Percentiles rank a stretch among this genome's conserved stretches.
Conservation (phyloP, 2,888 invertebrate genomes). For the Sipunculus nudus region DNA sequence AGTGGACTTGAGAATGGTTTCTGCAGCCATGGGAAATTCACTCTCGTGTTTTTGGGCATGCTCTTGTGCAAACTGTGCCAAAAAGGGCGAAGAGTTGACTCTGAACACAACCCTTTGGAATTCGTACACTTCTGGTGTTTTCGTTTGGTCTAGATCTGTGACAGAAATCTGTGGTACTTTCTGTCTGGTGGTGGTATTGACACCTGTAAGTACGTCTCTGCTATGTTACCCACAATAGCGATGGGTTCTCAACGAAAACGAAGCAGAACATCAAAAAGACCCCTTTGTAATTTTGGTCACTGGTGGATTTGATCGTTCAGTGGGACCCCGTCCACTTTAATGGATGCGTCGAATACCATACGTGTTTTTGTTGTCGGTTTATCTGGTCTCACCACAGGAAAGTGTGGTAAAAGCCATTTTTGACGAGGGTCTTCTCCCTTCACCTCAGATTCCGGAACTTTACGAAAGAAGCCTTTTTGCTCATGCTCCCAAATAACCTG, state of each 20-base stretch:
- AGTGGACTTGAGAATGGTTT: constrained; percentile 18
- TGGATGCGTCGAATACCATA: constrained; percentile 20
- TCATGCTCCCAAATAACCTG: no score
- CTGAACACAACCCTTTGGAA: constrained; percentile 20
- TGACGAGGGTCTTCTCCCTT: no score
- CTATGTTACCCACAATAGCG: constrained; percentile 29
- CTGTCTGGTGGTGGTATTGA: constrained; percentile 8
- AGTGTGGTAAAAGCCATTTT: no score
- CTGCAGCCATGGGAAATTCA: constrained; percentile 16
- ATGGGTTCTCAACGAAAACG: constrained; percentile 18
- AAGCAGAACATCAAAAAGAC: constrained; percentile 12
- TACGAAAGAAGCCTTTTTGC: no score
- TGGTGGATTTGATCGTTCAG: constrained; percentile 12
- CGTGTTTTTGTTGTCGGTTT: constrained; percentile 20
- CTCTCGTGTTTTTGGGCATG: constrained; percentile 10
- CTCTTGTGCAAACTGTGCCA: constrained; percentile 16
- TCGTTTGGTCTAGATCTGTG: constrained; percentile 8
- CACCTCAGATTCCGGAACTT: no score
- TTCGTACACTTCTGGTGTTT: constrained; percentile 12
- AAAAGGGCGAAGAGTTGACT: constrained; percentile 11
- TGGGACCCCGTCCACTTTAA: constrained; percentile 10
- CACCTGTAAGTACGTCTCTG: constrained; percentile 26
- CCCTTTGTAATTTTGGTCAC: constrained; percentile 19
- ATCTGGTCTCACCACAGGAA: constrained; percentile 15
- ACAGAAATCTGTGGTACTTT: constrained; percentile 17